phyloP scores from a whole-genome alignment of 2,888 invertebrate genomes.

The Muscina levida region DNA sequence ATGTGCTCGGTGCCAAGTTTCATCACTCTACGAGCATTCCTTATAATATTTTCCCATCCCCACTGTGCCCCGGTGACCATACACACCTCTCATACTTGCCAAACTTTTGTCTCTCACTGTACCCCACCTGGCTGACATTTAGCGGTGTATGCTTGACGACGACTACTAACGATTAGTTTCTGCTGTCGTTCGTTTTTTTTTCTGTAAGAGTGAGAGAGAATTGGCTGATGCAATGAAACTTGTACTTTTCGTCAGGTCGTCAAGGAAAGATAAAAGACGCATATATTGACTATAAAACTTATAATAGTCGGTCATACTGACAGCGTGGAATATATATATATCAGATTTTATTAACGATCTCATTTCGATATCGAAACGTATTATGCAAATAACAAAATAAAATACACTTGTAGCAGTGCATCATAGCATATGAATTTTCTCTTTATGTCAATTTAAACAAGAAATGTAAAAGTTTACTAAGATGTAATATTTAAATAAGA shows the following conservation, averaged over 20 bases:
- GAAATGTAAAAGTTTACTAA: no score
- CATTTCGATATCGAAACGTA: neutral
- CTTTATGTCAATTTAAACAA: conserved; percentile 8
- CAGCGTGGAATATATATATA: conserved; percentile 22
- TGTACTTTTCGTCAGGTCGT: conserved; percentile 73
- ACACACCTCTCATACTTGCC: no score
- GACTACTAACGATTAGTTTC: conserved; percentile 12
- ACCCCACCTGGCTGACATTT: neutral
- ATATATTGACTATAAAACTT: conserved; percentile 42
- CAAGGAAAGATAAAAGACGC: conserved; percentile 47
- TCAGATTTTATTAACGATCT: neutral
- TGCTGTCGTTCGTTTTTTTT: neutral
- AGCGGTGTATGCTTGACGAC: neutral
- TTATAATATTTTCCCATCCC: no score
- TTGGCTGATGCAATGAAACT: conserved; percentile 78
- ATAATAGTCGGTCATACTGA: conserved; percentile 20
- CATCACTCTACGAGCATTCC: no score
- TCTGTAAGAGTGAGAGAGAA: conserved; percentile 61
- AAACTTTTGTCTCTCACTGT: neutral
- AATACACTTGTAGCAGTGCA: neutral
- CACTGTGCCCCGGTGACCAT: no score
- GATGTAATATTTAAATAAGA: no score
- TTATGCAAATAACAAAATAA: no score
- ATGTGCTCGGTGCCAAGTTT: no score
- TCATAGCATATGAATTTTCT: conserved; percentile 7